A percentile compares a stretch with the other conserved stretches of the same genome.
phyloP scores from a whole-genome alignment of 2,888 invertebrate genomes.

The Heteropelma amictum region DNA sequence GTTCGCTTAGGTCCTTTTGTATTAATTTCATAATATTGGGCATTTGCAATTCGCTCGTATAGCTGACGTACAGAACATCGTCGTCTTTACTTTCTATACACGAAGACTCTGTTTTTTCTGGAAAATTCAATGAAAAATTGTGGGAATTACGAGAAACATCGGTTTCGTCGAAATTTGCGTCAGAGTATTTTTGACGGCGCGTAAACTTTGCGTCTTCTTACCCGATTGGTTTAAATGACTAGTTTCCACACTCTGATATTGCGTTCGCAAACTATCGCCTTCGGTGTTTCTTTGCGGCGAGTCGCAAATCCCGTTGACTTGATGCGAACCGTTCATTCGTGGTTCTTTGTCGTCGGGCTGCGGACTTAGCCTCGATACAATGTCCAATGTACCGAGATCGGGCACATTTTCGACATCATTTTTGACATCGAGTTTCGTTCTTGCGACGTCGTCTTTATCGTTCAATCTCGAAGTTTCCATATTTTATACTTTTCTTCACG shows the following conservation, averaged over 20 bases:
- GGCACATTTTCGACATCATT: slow-evolving; percentile 58
- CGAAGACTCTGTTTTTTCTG: slow-evolving; percentile 66
- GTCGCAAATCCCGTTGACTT: slow-evolving; percentile 71
- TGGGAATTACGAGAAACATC: too few species aligned
- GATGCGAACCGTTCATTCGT: slow-evolving; percentile 70
- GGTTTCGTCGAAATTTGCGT: too few species aligned
- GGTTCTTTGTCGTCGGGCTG: slow-evolving; percentile 61
- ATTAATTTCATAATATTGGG: slow-evolving; percentile 99
- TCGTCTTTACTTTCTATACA: slow-evolving; percentile 67
- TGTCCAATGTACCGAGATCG: slow-evolving; percentile 68
- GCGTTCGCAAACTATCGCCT: slow-evolving; percentile 55
- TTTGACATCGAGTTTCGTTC: slow-evolving; percentile 62
- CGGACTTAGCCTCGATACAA: slow-evolving; percentile 71
- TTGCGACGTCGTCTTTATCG: slow-evolving; percentile 54
- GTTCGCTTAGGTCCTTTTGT: slow-evolving; percentile 99
- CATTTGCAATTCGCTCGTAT: slow-evolving; percentile 98
- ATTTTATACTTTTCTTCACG: slow-evolving; percentile 22
- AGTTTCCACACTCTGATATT: slow-evolving; percentile 69
- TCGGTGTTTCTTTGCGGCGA: slow-evolving; percentile 64
- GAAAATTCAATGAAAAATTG: slow-evolving; percentile 26
- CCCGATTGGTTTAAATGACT: slow-evolving; percentile 74
- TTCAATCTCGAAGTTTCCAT: slow-evolving; percentile 63
- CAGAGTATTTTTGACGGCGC: too few species aligned
- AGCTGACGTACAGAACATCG: slow-evolving; percentile 84
- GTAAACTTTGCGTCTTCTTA: slow-evolving; percentile 48